These are phyloP conservation scores for Sussaba pulchella DNA, from an alignment of 2,888 invertebrate genomes.

Conservation along the genomic window DNA sequence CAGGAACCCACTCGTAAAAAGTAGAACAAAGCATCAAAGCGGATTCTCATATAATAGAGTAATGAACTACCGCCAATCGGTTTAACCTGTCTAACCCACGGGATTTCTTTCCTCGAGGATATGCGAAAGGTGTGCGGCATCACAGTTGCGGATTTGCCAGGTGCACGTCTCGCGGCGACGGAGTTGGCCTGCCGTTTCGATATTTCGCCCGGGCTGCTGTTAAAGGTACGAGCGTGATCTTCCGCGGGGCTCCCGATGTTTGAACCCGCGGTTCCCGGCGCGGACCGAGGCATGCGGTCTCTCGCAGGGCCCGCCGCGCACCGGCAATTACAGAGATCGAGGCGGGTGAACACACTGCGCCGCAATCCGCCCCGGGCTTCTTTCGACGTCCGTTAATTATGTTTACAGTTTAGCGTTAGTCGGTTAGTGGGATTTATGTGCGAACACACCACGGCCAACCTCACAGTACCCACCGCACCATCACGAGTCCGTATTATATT, in stretches of 20 bases:
- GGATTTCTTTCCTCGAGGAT: slow-evolving; percentile 29
- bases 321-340: slow-evolving; percentile 56
- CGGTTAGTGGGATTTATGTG: slow-evolving; percentile 63
- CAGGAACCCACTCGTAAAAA: slow-evolving; percentile 17
- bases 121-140: slow-evolving; percentile 24
- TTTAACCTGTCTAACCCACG: slow-evolving; percentile 50
- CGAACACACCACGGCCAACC: slow-evolving; percentile 41
- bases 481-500: not conserved
- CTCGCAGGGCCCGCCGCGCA: slow-evolving; percentile 35
- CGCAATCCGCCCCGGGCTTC: slow-evolving; percentile 57
- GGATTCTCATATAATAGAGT: slow-evolving; percentile 9
- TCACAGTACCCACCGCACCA: slow-evolving; percentile 13
- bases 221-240: not conserved
- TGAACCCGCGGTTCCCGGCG: slow-evolving; percentile 9
- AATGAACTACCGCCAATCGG: slow-evolving; percentile 57
- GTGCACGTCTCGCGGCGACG: slow-evolving; percentile 53
- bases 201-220: slow-evolving; percentile 11
- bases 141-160: slow-evolving; percentile 48
- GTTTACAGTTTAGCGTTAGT: slow-evolving; percentile 62
- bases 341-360: slow-evolving; percentile 45
- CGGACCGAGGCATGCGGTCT: slow-evolving; percentile 4
- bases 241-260: slow-evolving; percentile 36
- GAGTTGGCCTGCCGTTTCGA: slow-evolving; percentile 36
- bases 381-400: slow-evolving; percentile 62
- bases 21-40: not conserved